Evolutionary conservation across 1,140 invertebrate genomes (phyloP).

Genomic region (Lycorma delicatula): DNA sequence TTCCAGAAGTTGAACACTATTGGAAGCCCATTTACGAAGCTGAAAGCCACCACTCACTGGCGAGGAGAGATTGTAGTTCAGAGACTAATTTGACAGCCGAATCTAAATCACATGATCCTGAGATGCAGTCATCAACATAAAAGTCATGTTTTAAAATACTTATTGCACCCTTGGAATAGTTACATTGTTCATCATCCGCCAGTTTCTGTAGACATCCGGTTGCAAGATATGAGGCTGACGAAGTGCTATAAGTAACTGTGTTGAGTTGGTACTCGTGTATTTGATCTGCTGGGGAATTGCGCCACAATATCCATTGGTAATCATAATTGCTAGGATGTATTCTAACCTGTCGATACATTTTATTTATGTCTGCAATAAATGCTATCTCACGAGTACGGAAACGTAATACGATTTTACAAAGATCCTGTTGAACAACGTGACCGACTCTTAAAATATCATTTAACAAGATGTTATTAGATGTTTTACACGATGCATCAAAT

Average conservation of each 20-base stretch:
- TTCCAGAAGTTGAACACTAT: not conserved
- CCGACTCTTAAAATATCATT: conserved; percentile 20
- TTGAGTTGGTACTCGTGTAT: conserved; percentile 14
- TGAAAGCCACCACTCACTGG: not conserved
- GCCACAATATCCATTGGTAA: conserved; percentile 18
- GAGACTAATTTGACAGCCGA: not conserved
- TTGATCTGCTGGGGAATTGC: conserved; percentile 2
- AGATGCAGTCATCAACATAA: conserved; percentile 18
- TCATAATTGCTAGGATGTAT: conserved; percentile 1
- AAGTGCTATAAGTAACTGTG: conserved; percentile 13
- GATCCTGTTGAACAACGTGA: conserved; percentile 18
- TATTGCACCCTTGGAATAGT: not conserved
- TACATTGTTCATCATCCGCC: not conserved
- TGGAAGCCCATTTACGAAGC: not conserved
- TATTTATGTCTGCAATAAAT: conserved; percentile 23
- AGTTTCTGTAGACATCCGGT: conserved; percentile 6
- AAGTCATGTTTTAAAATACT: conserved; percentile 8
- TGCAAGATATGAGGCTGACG: not conserved
- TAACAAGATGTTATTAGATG: conserved; percentile 18
- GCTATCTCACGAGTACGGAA: conserved; percentile 22
- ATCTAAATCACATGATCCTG: conserved; percentile 2
- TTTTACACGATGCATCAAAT: conserved; percentile 19
- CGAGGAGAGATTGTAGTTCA: not conserved
- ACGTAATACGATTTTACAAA: conserved; percentile 15
- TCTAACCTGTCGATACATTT: conserved; percentile 24